Base-by-base conservation (phyloP, 2,113 vertebrate species). In the Phocoena phocoena region DNA sequence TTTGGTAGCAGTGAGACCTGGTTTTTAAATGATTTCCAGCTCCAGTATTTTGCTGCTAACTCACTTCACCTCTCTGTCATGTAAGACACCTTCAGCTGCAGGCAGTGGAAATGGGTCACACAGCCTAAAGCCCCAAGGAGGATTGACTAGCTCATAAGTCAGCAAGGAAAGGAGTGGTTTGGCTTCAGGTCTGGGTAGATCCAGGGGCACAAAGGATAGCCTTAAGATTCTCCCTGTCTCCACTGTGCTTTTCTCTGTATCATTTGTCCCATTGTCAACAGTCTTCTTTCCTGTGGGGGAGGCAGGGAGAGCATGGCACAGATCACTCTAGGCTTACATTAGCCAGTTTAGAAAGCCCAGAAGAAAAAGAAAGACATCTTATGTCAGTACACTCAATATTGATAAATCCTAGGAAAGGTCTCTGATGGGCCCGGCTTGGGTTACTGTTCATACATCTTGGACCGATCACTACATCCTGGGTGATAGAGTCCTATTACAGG, bases 171-270 rank as follows among this genome's bases (percentile, higher is more conserved):
- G 6, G 47, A 36, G 31, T 80, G 8, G 21, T 63, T 89, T 63
- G 62, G 18, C 63, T 93, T 96, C 65, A 47, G n/a, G 20, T 76
- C 63, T 92, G 58, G 25, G 44, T 96, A 44, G 53, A 80, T 93
- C 79, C 36, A 58, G 23, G 50, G 44, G 8, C 67, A 88, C 58
- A 63, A 44, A 62, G 47, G 25, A 28, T 73, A 70, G 63, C 58
- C 18, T 62, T 60, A 41, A 44, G 77, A 18, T 36, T 93, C 73
- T 70, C 20, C 44, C 85, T 84, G 84, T 41, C 36, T 18, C 36
- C 58, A 33, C 63, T 71, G 6, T 25, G 79, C 31, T 63, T 21
- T 62, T 67, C 55, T 44, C 50, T 63, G 38, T 68, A 53, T 36
- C 50, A 31, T 58, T 91, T 41, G 23, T 26, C 58, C 50, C 55